Evolutionary conservation across 2,113 vertebrate genomes (phyloP), one percentile per base, ranked within the genome.

Genomic region (Callorhinus ursinus): DNA sequence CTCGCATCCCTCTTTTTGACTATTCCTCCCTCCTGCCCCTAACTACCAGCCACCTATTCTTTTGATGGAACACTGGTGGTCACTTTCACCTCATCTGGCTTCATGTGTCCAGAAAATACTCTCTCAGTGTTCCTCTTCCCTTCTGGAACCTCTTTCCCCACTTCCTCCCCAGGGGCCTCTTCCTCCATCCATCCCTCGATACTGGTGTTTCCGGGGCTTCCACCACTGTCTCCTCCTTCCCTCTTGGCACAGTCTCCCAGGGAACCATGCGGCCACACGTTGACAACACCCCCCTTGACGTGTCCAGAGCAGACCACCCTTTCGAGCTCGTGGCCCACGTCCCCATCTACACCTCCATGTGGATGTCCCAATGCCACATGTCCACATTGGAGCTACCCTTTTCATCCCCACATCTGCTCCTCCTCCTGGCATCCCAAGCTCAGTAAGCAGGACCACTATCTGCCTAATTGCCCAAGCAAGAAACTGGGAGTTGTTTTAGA

Each of bases 401-500:
- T 87, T n/a, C 39, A 93, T 53, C 24, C 51, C 16, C 72, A 85
- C 65, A 72, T 59, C 36, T 71, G 76, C 19, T 63, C 69, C 90
- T 96, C 95, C 76, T 91, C 87, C 28, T 89, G 76, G 18, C 3
- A 33, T n/a, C 79, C 49, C 76, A 42, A 0, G 49, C n/a, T 61
- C 71, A 93, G 55, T 33, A 85, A 51, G 14, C 46, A 65, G 31
- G 33, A 88, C 42, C 31, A 82, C 28, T 74, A 74, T 12, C 28
- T 26, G 18, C 42, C 53, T n/a, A 49, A 7, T 63, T 98, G 86
- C 92, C 88, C 84, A 95, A 81, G 55, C 87, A 46, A 76, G 86
- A 95, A 88, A 95, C 79, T 95, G 85, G 82, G 83, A 96, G 65
- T 86, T 96, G 94, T 91, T 86, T 71, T 76, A 71, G 61, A 96